A percentile compares a stretch with the other conserved stretches of the same genome.
Conservation (phyloP, 2,888 invertebrate species). For the Drosophila suboccidentalis region DNA sequence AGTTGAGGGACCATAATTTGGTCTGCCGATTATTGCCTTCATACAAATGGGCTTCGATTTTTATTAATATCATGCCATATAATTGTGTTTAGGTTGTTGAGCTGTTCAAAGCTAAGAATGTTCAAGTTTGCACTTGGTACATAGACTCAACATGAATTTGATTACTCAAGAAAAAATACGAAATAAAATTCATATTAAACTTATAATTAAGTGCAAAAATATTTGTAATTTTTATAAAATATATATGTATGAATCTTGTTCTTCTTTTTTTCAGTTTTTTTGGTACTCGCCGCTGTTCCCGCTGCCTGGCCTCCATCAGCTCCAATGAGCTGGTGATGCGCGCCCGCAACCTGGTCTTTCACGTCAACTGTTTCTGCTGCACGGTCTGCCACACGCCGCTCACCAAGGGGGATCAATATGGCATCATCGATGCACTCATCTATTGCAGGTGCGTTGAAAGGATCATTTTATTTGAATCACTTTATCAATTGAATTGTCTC, state of each 20-base stretch:
- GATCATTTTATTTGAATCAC: not conserved
- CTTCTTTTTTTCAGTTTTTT: conserved; percentile 91
- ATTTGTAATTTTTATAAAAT: not conserved
- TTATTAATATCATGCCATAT: conserved; percentile 62
- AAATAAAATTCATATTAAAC: too few species aligned
- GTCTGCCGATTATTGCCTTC: conserved; percentile 45
- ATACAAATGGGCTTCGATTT: conserved; percentile 48
- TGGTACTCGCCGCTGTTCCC: conserved; percentile 94
- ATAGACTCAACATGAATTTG: not conserved
- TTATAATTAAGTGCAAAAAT: too few species aligned
- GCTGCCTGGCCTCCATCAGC: conserved; percentile 95
- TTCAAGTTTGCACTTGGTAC: not conserved
- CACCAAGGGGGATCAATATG: conserved; percentile 97
- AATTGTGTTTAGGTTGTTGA: conserved; percentile 47
- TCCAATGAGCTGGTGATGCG: conserved; percentile 98
- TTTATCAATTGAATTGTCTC: not conserved
- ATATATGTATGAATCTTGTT: not conserved
- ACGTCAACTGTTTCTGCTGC: conserved; percentile 97
- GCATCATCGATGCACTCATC: conserved; percentile 94
- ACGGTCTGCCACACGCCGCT: conserved; percentile 94
- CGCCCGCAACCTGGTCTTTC: conserved; percentile 96
- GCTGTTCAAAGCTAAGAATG: conserved; percentile 3
- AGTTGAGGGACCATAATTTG: conserved; percentile 51
- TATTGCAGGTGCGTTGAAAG: conserved; percentile 89
- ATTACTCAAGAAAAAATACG: too few species aligned